Evolutionary conservation across 30 jellyfish, hydroid and myxozoan species (phyloP).

Genomic region (Morbakka virulenta): DNA sequence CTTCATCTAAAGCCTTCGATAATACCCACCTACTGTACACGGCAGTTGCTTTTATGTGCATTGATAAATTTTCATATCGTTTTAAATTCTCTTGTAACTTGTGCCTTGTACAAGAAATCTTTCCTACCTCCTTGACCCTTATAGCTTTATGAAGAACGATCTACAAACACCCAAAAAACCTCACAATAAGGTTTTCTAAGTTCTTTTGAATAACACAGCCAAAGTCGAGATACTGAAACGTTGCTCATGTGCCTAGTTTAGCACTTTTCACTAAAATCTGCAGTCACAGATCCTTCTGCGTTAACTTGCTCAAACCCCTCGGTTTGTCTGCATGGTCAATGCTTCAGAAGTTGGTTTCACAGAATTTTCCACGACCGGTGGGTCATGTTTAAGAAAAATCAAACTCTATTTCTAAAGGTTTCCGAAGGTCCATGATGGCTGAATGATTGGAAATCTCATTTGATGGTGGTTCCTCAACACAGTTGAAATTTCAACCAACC

Average conservation of each 20-base stretch:
- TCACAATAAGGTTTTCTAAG: slow-evolving; percentile 34
- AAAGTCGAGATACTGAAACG: slow-evolving; percentile 7
- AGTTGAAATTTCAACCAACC: no score
- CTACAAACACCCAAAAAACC: slow-evolving; percentile 49
- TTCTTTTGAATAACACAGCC: slow-evolving; percentile 39
- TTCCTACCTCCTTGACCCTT: slow-evolving; percentile 7
- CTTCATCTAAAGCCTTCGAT: no score
- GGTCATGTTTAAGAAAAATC: slow-evolving; percentile 10
- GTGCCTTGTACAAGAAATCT: not conserved
- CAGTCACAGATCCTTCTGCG: not conserved
- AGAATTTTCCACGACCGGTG: slow-evolving; percentile 42
- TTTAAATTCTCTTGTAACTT: slow-evolving; percentile 6
- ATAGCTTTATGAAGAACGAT: slow-evolving; percentile 8
- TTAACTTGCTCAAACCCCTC: slow-evolving; percentile 3
- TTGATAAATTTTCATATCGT: not conserved
- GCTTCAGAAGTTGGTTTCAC: not conserved
- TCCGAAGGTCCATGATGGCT: no score
- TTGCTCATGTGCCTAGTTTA: not conserved
- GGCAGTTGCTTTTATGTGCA: not conserved
- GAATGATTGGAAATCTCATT: no score
- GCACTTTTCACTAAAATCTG: slow-evolving; percentile 2
- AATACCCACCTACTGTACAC: no score
- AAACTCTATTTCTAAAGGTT: no score
- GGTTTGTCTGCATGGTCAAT: slow-evolving; percentile 36
- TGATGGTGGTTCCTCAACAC: no score